Base-by-base conservation (phyloP, 1,140 invertebrate species). In the Listronotus oregonensis region DNA sequence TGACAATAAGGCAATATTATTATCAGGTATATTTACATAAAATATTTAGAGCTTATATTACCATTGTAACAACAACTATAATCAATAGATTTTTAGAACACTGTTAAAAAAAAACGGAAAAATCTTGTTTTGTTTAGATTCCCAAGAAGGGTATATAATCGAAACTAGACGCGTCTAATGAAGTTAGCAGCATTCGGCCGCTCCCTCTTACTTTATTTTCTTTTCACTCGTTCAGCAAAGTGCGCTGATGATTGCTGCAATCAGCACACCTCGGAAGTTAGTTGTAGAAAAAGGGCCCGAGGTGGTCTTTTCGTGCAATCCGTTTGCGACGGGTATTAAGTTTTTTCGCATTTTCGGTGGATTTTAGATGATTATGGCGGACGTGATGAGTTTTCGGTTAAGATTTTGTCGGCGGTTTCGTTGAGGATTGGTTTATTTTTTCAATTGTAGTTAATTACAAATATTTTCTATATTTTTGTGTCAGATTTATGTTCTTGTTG, bases 251-350 rank as follows among this genome's bases (percentile, higher is more conserved):
- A 58, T 58, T 21, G 56, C 39, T 46, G 56, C 56, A 58, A 58
- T 58, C 56, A 58, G 56, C 56, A 58, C 56, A 58, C 56, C 56
- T 58, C 56, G 56, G 56, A 58, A 58, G 56, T 58, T 58, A 58
- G 56, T 43, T 42, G 42, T 49, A 58, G 31, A 58, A 58, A 58
- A 58, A 58, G 56, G 56, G 44, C 56, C 56, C 56, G 43, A 39
- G 56, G 56, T 58, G 43, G 56, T 58, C 56, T 58, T 58, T 58
- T 40, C 9, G 34, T 49, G 56, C 56, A 47, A 58, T 58, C 56
- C 56, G 42, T 58, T 58, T 37, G 32, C 9, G 31, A 37, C 44
- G 56, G 9, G 10, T 43, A 58, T 58, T 58, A 58, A 58, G 56
- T 58, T 58, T 49, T 58, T 58, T 32, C 43, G 46, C 42, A 58